Conservation (phyloP, 2,888 invertebrate genomes). For the Muscina levida region DNA sequence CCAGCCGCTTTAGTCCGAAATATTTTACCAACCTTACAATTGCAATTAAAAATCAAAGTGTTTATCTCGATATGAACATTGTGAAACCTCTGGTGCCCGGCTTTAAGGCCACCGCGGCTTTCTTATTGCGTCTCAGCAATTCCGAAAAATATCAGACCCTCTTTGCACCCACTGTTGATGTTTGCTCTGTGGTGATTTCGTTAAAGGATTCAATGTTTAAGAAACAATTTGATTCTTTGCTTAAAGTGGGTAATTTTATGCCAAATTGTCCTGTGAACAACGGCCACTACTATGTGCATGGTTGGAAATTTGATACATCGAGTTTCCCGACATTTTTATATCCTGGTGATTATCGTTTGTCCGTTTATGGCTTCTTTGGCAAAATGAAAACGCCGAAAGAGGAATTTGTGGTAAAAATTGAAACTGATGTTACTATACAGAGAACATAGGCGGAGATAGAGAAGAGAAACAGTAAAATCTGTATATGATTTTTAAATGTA, state of each 20-base stretch:
- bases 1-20: not conserved
- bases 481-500: too few relatives aligned
- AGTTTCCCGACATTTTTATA: conserved; percentile 67
- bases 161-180: conserved; percentile 31
- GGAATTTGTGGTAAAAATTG: too few relatives aligned
- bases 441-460: too few relatives aligned
- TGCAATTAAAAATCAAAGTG: conserved; percentile 62
- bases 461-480: too few relatives aligned
- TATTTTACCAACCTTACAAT: conserved; percentile 59
- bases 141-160: conserved; percentile 41
- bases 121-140: conserved; percentile 64
- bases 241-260: conserved; percentile 70
- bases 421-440: too few relatives aligned
- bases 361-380: too few relatives aligned
- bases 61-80: conserved; percentile 67
- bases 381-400: too few relatives aligned
- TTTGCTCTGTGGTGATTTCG: conserved; percentile 58
- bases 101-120: conserved; percentile 65
- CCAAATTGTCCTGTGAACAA: conserved; percentile 69
- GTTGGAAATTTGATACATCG: conserved; percentile 62
- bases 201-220: conserved; percentile 68
- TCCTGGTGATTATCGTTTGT: conserved; percentile 68
- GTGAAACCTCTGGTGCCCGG: conserved; percentile 62
- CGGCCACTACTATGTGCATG: conserved; percentile 64
- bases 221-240: conserved; percentile 69